Percentiles rank a stretch among this genome's conserved stretches.
phyloP scores from a whole-genome alignment of 2,113 vertebrate genomes.

The Chroicocephalus ridibundus region DNA sequence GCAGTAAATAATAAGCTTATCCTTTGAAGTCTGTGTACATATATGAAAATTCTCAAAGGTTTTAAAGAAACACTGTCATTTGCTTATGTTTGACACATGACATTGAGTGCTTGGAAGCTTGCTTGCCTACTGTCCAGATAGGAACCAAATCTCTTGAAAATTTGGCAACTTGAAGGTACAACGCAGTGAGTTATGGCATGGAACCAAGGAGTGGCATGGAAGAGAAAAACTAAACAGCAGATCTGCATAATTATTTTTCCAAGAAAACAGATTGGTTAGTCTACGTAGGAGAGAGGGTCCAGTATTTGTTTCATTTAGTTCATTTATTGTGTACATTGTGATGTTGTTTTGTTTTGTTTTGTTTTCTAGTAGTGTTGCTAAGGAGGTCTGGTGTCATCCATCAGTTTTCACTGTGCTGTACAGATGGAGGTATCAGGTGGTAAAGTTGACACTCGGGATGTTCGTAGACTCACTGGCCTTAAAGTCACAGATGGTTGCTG shows the following conservation, averaged over 20 bases:
- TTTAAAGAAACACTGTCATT: neutral
- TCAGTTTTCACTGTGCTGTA: neutral
- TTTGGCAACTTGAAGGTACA: neutral
- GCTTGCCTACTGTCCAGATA: neutral
- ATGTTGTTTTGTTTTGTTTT: neutral
- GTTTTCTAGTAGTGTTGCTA: neutral
- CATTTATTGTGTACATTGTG: neutral
- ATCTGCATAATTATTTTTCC: neutral
- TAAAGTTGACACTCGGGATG: neutral
- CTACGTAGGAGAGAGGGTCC: neutral
- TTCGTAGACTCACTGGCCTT: neutral
- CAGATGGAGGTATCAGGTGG: neutral
- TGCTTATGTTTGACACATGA: neutral
- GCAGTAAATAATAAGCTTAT: neutral
- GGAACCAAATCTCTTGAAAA: neutral
- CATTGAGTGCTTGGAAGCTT: neutral
- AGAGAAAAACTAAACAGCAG: neutral
- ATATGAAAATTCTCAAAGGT: neutral
- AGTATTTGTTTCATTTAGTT: neutral
- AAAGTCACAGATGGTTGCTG: neutral
- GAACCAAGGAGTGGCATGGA: neutral
- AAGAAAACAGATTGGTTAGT: neutral
- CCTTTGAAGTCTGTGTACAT: neutral
- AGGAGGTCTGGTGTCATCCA: neutral
- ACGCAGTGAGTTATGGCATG: neutral